phyloP scores from a whole-genome alignment of 1,140 invertebrate species.

The Tenebrio molitor region DNA sequence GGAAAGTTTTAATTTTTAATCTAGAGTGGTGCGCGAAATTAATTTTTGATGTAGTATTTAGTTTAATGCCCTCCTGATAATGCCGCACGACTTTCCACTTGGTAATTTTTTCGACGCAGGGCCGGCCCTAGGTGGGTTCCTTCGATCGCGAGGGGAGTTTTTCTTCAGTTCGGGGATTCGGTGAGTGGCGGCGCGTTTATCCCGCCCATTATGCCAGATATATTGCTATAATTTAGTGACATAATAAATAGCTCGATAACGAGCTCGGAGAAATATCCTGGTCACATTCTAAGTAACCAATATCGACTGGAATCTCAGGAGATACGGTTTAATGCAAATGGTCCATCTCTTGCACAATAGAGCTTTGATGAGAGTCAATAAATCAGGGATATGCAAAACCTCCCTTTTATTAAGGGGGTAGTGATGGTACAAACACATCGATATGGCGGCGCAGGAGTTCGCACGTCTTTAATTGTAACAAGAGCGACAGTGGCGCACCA shows the following conservation, averaged over 20 bases:
- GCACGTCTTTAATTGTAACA: constrained; percentile 41
- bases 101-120: constrained; percentile 21
- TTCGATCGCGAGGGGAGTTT: no score
- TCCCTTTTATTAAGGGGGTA: constrained; percentile 60
- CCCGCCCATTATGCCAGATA: constrained; percentile 45
- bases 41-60: constrained; percentile 62
- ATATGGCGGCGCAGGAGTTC: constrained; percentile 32
- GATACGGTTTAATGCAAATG: constrained; percentile 60
- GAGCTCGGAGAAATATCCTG: constrained; percentile 40
- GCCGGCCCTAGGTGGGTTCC: neutral
- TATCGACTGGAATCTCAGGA: constrained; percentile 56
- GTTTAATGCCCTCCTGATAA: constrained; percentile 40
- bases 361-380: constrained; percentile 63
- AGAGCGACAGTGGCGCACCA: neutral
- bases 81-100: constrained; percentile 30
- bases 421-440: constrained; percentile 55
- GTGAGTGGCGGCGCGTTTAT: neutral
- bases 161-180: no score
- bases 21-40: constrained; percentile 60
- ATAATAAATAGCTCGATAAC: constrained; percentile 51
- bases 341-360: constrained; percentile 61
- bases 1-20: constrained; percentile 65
- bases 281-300: constrained; percentile 56
- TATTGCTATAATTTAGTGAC: constrained; percentile 53
- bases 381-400: constrained; percentile 62